A percentile compares a stretch with the other conserved stretches of the same genome.
phyloP scores from a whole-genome alignment of 53 echinoderm and acorn worm species.

The Actinopyga echinites region DNA sequence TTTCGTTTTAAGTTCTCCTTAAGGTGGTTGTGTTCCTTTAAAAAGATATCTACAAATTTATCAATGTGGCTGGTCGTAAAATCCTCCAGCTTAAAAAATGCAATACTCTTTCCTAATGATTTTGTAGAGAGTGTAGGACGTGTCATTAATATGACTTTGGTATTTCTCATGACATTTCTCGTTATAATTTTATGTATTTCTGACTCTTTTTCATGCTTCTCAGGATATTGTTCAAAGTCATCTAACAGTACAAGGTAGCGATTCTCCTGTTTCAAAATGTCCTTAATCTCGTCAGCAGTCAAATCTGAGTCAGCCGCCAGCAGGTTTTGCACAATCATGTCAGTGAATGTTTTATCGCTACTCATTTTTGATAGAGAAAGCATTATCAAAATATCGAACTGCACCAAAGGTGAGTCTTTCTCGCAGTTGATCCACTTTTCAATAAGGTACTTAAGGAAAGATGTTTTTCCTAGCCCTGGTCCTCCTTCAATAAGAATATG shows the following conservation, averaged over 20 bases:
- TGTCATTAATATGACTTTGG: neutral
- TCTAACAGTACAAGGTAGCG: neutral
- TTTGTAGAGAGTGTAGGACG: neutral
- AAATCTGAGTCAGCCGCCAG: neutral
- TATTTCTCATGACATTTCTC: conserved; percentile 1
- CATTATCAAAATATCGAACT: too few relatives aligned
- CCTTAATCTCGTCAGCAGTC: neutral
- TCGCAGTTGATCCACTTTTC: too few relatives aligned
- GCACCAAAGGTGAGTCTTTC: too few relatives aligned
- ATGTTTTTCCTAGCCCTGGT: too few relatives aligned
- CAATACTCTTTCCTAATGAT: neutral
- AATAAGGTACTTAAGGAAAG: too few relatives aligned
- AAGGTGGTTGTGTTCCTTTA: neutral
- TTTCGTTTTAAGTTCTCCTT: too few relatives aligned
- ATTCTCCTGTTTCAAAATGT: neutral
- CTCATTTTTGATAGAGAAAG: too few relatives aligned
- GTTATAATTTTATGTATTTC: neutral
- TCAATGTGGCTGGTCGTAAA: neutral
- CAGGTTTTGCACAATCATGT: neutral
- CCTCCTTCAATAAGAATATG: too few relatives aligned
- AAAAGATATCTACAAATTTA: neutral
- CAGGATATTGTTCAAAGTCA: neutral
- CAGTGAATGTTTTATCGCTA: too few relatives aligned
- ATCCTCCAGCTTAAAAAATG: neutral
- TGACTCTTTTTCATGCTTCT: neutral